Evolutionary conservation across 2,888 invertebrate species (phyloP).

Genomic region (Apamea monoglypha): DNA sequence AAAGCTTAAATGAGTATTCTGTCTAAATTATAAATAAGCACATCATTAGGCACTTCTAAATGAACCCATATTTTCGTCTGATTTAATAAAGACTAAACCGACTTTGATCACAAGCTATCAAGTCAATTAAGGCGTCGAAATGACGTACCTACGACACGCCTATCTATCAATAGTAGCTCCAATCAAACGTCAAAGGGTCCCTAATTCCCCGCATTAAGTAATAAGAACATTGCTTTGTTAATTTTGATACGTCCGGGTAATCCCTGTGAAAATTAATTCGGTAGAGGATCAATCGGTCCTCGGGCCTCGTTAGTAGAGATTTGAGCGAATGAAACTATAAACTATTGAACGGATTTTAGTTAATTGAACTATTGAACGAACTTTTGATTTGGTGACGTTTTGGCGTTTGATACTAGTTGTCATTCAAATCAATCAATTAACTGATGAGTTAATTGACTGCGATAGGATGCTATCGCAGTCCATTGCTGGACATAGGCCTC

Average conservation of each 20-base stretch:
- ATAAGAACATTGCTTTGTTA: constrained; percentile 58
- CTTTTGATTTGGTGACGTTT: constrained; percentile 9
- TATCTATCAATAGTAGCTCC: constrained; percentile 39
- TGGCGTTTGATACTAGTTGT: background rate
- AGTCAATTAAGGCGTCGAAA: constrained; percentile 34
- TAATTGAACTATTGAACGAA: constrained; percentile 19
- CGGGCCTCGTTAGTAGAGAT: constrained; percentile 28
- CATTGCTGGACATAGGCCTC: too few species aligned
- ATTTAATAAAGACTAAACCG: constrained; percentile 31
- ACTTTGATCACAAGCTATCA: constrained; percentile 36
- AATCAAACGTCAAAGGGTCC: constrained; percentile 59
- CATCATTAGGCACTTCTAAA: background rate
- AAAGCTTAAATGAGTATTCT: background rate
- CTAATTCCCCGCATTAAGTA: constrained; percentile 59
- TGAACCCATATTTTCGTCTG: background rate
- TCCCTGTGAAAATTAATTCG: constrained; percentile 48
- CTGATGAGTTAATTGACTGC: too few species aligned
- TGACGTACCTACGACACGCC: constrained; percentile 19
- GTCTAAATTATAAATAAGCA: background rate
- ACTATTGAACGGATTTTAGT: constrained; percentile 23
- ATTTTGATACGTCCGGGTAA: constrained; percentile 48
- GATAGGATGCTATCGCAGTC: too few species aligned
- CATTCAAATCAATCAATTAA: too few species aligned
- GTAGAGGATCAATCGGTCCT: constrained; percentile 34
- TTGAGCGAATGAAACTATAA: constrained; percentile 32